Percentiles rank a stretch among this genome's conserved stretches.
Conservation (phyloP, 2,888 invertebrate genomes). For the Protophormia terraenovae region DNA sequence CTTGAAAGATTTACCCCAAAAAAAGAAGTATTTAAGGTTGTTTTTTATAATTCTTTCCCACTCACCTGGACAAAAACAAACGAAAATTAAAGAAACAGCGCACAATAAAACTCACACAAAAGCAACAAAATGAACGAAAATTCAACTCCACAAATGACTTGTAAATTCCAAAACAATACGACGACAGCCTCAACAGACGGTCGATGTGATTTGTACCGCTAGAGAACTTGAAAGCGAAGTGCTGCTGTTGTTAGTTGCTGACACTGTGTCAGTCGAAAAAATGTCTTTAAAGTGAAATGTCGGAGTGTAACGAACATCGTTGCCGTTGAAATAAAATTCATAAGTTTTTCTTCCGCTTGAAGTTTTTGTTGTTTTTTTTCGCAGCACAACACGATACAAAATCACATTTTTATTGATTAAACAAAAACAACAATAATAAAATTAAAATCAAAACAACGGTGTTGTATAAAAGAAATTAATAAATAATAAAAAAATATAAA, state of each 20-base stretch:
- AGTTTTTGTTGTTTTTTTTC: neutral
- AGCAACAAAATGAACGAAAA: neutral
- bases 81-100: neutral
- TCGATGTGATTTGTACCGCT: neutral
- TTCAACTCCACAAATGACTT: neutral
- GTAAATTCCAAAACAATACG: neutral
- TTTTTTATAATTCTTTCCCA: constrained; percentile 15
- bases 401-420: constrained; percentile 45
- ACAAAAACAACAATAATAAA: neutral
- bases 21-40: neutral
- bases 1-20: neutral
- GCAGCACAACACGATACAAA: neutral
- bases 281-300: constrained; percentile 29
- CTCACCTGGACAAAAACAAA: constrained; percentile 31
- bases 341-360: neutral
- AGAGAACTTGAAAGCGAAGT: constrained; percentile 16
- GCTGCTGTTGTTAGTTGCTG: neutral
- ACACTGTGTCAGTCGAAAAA: constrained; percentile 35
- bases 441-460: neutral
- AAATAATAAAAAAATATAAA: neutral
- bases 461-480: neutral
- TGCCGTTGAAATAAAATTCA: constrained; percentile 31
- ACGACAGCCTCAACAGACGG: neutral
- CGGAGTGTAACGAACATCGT: neutral
- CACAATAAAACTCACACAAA: neutral